These are phyloP conservation scores for Archocentrus centrarchus DNA, from an alignment of 2,113 vertebrate genomes.

Conservation along the genomic window DNA sequence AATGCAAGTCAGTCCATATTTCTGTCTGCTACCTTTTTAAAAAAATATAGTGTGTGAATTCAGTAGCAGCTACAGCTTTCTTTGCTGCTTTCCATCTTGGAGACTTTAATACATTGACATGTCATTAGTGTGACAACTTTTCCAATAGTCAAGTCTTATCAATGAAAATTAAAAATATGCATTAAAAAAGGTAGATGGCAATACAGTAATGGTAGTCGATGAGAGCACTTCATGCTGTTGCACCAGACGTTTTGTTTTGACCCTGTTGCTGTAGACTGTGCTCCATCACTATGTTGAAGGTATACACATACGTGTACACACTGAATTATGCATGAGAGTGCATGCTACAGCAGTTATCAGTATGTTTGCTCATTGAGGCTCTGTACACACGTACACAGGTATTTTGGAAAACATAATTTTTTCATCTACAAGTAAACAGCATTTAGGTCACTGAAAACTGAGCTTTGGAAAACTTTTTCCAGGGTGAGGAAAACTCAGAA, in stretches of 20 bases:
- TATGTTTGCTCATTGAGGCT: background rate
- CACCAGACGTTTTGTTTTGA: background rate
- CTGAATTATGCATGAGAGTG: background rate
- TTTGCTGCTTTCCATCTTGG: background rate
- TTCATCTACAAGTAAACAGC: background rate
- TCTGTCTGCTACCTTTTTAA: background rate
- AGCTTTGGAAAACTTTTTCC: background rate
- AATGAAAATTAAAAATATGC: background rate
- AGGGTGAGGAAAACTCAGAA: background rate
- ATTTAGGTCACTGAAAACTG: background rate
- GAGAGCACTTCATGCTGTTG: background rate
- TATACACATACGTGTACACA: background rate
- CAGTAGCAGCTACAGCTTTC: background rate
- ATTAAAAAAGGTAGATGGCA: background rate
- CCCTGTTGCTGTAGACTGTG: no score
- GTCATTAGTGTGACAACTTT: background rate
- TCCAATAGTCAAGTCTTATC: no score
- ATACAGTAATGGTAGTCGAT: background rate
- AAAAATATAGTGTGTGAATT: fast-evolving
- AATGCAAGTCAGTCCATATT: background rate
- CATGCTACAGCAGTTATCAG: background rate
- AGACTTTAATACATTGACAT: background rate
- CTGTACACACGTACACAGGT: background rate
- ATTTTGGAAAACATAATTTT: background rate
- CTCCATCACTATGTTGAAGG: no score